These are phyloP conservation scores for Burhinus bistriatus DNA, from an alignment of 2,113 vertebrate species.

Conservation along the genomic window DNA sequence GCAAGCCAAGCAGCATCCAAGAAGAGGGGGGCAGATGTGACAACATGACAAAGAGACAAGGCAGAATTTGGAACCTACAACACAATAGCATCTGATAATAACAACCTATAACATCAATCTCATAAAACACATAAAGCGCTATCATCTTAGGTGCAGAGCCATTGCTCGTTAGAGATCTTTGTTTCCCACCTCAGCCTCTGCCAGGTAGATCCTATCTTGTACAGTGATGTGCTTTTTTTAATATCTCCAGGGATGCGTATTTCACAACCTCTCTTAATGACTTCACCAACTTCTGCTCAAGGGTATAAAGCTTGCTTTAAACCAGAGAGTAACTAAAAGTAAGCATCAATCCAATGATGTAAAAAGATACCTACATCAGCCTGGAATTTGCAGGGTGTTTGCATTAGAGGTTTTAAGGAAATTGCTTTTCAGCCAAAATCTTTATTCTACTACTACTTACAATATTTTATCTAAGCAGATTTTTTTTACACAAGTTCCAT, in stretches of 20 bases:
- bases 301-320: neutral
- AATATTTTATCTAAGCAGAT: neutral
- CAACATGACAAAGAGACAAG: neutral
- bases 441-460: neutral
- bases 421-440: neutral
- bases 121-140: fast-evolving
- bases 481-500: neutral
- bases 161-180: neutral
- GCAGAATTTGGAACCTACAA: neutral
- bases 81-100: neutral
- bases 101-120: neutral
- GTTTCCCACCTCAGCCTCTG: neutral
- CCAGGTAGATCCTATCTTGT: neutral
- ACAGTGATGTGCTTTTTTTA: neutral
- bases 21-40: neutral
- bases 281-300: neutral
- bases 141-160: neutral
- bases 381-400: neutral
- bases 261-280: neutral
- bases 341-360: fast-evolving
- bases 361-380: neutral
- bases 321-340: neutral
- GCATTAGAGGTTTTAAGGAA: neutral
- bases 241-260: neutral
- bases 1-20: neutral